Percentiles rank a stretch among this genome's conserved stretches.
phyloP scores from a whole-genome alignment of 2,888 invertebrate species.

The Anodontia alba region DNA sequence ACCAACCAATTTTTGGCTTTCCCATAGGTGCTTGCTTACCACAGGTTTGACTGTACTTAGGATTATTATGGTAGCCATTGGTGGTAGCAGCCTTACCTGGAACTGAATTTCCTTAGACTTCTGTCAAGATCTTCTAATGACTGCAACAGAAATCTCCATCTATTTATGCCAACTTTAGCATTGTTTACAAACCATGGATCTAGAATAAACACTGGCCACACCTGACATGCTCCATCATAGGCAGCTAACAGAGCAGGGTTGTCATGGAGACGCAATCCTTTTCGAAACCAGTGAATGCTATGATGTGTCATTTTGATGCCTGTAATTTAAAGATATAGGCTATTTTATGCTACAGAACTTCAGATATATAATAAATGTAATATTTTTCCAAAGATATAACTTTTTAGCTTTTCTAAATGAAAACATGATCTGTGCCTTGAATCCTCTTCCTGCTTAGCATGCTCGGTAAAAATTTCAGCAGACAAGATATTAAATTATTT shows the following conservation, averaged over 20 bases:
- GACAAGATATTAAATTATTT: no score
- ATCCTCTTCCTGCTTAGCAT: no score
- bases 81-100: conserved; percentile 87
- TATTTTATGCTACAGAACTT: no score
- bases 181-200: conserved; percentile 96
- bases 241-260: conserved; percentile 93
- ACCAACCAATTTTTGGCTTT: no score
- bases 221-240: conserved; percentile 90
- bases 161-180: conserved; percentile 94
- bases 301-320: conserved; percentile 53
- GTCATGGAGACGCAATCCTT: conserved; percentile 94
- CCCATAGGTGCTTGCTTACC: no score
- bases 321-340: background rate
- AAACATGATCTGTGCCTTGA: no score
- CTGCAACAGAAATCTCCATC: conserved; percentile 92
- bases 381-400: no score
- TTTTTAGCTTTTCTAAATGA: no score
- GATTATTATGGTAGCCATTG: no score
- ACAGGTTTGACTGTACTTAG: no score
- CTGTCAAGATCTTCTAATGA: conserved; percentile 93
- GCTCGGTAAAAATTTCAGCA: no score
- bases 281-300: conserved; percentile 94
- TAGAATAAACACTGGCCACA: conserved; percentile 93
- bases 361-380: no score
- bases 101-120: conserved; percentile 91